A percentile compares a stretch with the other conserved stretches of the same genome.
Conservation (phyloP, 2,797 vertebrate genomes). For the Toxotes lorentzi region DNA sequence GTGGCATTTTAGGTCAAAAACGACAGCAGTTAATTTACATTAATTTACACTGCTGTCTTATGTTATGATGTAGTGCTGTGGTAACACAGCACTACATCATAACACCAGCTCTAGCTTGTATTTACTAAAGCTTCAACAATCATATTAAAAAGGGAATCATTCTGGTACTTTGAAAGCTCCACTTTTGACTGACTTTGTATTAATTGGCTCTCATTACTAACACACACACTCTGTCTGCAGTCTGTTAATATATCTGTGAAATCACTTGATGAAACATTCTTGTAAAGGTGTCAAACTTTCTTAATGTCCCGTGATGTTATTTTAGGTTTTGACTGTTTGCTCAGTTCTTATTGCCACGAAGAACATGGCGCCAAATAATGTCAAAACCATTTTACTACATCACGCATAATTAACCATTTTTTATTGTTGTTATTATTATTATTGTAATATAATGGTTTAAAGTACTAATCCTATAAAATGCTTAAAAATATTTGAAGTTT, state of each 20-base stretch:
- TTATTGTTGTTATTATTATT: constrained; percentile 33
- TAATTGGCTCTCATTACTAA: constrained; percentile 44
- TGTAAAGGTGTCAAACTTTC: constrained; percentile 35
- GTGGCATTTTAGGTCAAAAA: constrained; percentile 19
- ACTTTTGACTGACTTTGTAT: constrained; percentile 58
- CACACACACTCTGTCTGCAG: constrained; percentile 29
- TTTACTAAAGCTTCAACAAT: constrained; percentile 27
- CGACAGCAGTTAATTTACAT: constrained; percentile 24
- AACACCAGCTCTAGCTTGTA: constrained; percentile 4
- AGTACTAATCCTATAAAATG: constrained; percentile 67
- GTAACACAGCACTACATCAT: constrained; percentile 14
- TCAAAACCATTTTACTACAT: constrained; percentile 52
- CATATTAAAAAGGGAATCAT: constrained; percentile 61
- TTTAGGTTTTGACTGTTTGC: constrained; percentile 53
- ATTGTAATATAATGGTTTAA: constrained; percentile 62
- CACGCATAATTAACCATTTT: constrained; percentile 42
- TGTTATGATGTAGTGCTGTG: no score
- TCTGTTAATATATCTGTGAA: constrained; percentile 47
- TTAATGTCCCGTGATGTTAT: constrained; percentile 43
- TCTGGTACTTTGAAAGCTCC: constrained; percentile 53
- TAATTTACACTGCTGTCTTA: constrained; percentile 22
- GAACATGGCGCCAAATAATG: constrained; percentile 61
- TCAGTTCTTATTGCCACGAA: constrained; percentile 40
- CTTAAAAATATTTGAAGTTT: constrained; percentile 64
- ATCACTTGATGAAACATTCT: constrained; percentile 43